Conservation (phyloP, 1,140 invertebrate genomes). For the Onthophagus taurus region DNA sequence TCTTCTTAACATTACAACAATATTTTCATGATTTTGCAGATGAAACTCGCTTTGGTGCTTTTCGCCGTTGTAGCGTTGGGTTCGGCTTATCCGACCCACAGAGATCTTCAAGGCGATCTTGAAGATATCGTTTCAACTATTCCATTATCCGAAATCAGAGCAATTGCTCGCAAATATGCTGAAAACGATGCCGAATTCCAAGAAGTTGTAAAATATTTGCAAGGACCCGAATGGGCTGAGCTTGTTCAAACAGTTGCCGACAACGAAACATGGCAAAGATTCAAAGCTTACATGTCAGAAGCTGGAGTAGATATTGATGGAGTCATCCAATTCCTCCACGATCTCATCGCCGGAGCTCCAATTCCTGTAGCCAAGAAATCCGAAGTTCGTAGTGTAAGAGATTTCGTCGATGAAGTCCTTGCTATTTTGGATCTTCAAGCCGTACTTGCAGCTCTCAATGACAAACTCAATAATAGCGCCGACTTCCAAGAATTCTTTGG, state of each 20-base stretch:
- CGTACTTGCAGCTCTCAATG: conserved; percentile 11
- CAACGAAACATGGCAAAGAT: conserved; percentile 13
- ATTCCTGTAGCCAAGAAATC: not conserved
- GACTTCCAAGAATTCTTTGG: conserved; percentile 18
- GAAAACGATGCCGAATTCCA: conserved; percentile 16
- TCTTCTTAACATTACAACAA: not conserved
- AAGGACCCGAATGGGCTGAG: conserved; percentile 17
- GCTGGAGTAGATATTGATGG: conserved; percentile 16
- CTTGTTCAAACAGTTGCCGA: conserved; percentile 11
- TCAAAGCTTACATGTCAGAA: conserved; percentile 15
- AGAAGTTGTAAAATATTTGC: conserved; percentile 15
- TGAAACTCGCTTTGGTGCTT: conserved; percentile 14
- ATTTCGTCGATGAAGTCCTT: conserved; percentile 16
- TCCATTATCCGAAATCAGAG: conserved; percentile 15
- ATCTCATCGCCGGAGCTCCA: conserved; percentile 12
- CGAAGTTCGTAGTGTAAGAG: conserved; percentile 8
- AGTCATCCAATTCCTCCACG: conserved; percentile 15
- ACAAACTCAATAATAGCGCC: conserved; percentile 21
- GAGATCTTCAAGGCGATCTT: not conserved
- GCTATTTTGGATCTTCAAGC: conserved; percentile 11
- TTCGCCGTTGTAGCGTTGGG: conserved; percentile 14
- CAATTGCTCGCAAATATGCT: conserved; percentile 16
- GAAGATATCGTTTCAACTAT: conserved; percentile 6
- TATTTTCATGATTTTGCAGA: conserved; percentile 7
- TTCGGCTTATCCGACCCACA: conserved; percentile 7